Evolutionary conservation across 2,888 invertebrate species (phyloP), one percentile per base, ranked within the genome.

Genomic region (Tachina lurida): DNA sequence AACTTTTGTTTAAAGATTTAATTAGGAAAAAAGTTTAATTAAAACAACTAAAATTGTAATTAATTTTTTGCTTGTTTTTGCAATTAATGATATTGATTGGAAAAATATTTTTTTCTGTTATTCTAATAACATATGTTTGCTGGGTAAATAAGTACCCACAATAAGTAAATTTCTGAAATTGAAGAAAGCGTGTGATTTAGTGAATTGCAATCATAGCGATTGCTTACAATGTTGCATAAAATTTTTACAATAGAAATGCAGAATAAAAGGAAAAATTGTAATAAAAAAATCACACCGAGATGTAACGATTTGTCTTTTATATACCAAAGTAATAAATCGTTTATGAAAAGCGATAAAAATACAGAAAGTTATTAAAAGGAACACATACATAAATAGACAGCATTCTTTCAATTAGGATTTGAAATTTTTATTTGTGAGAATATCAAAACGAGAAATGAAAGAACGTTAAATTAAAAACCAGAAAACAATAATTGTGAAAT

Each of bases 311-410:
- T 75, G 52, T 49, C 17, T 77, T 75, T 68, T 65, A 43, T 67
- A 54, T 60, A 39, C 31, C 75, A 79, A 75, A 63, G 79, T 75
- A 75, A 84, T 84, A 84, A 84, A 84, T 84, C 75, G 79, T 84
- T 78, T 78, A 78, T 75, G 75, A 79, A 75, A 84, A 71, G 39
- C 52, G 56, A 75, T 79, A 84, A 75, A 79, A 58, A 43, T 63
- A 56, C 41, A 63, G 39, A 68, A 68, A 62, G 22, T 70, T 56
- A 82, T 71, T 56, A 77, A 39, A 71, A 65, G 45, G 39, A 63
- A 62, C 43, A 56, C 22, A 65, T 41, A 56, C 22, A 65, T 41
- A 54, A 54, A 41, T 60, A 63, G 43, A 54, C 56, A 17, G 45
- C 83, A 73, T 73, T 78, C 60, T 62, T 73, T 78, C 68, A 54